phyloP scores from a whole-genome alignment of 2,797 vertebrate genomes.

The Cheirogaleus major region DNA sequence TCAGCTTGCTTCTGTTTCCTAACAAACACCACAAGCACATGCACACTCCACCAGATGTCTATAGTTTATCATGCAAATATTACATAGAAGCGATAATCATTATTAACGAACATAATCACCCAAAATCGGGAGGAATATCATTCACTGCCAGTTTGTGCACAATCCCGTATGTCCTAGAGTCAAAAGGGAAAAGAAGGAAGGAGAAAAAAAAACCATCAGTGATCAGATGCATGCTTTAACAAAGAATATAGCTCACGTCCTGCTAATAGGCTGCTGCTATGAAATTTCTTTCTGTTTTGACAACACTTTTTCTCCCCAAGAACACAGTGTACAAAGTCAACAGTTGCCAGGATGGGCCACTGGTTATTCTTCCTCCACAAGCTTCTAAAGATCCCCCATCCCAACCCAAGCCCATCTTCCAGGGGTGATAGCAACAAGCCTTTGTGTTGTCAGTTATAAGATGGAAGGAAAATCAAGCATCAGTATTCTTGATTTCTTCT shows the following conservation, averaged over 20 bases:
- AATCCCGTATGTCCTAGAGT: conserved; percentile 52
- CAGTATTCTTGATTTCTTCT: not conserved
- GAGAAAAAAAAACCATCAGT: not conserved
- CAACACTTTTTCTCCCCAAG: not conserved
- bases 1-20: conserved; percentile 52
- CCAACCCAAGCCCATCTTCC: not conserved
- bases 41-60: conserved; percentile 18
- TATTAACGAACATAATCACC: conserved; percentile 63
- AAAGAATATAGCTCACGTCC: not conserved
- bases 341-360: not conserved
- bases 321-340: not conserved
- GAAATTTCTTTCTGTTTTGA: conserved; percentile 27
- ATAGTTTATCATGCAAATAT: conserved; percentile 66
- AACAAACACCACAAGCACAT: conserved; percentile 49
- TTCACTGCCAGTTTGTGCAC: conserved; percentile 68
- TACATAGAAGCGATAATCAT: conserved; percentile 38
- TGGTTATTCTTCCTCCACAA: not conserved
- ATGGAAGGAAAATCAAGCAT: not conserved
- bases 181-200: conserved; percentile 3
- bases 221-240: not conserved
- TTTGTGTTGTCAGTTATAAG: not conserved
- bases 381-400: not conserved
- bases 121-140: conserved; percentile 37
- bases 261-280: not conserved
- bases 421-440: not conserved